Evolutionary conservation across 2,888 invertebrate species (phyloP).

Genomic region (Eucriotettix oculatus): DNA sequence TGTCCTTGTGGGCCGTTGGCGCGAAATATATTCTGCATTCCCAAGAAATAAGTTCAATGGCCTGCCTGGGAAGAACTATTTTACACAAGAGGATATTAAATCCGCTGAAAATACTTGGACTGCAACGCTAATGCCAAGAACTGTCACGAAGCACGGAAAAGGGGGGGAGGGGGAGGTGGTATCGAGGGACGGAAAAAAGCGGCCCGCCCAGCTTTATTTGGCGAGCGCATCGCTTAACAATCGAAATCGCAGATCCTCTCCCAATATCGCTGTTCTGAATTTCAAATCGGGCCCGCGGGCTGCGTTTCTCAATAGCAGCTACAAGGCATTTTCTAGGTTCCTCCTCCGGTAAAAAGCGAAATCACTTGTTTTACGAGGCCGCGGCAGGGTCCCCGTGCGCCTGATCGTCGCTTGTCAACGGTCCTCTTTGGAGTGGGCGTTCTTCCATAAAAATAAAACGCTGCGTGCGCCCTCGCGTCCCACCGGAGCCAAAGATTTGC

Average conservation of each 20-base stretch:
- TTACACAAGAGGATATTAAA: no score
- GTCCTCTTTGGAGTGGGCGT: background rate
- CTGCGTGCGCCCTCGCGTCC: background rate
- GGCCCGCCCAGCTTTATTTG: no score
- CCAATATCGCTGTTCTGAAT: background rate
- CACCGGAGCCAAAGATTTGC: slow-evolving; percentile 1
- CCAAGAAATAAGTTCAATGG: no score
- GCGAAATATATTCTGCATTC: no score
- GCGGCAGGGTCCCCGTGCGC: slow-evolving; percentile 2
- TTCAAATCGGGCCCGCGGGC: background rate
- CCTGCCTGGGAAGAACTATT: no score
- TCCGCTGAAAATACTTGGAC: no score
- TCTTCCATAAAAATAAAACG: slow-evolving; percentile 8
- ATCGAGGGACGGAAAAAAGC: no score
- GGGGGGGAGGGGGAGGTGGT: no score
- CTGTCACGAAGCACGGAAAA: no score
- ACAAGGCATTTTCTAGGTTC: background rate
- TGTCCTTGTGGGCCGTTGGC: no score
- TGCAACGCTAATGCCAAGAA: no score
- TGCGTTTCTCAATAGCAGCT: background rate
- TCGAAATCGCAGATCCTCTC: background rate
- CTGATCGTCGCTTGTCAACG: slow-evolving; percentile 9
- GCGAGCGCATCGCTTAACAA: background rate
- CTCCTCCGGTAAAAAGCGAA: slow-evolving; percentile 1
- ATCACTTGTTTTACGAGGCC: slow-evolving; percentile 11